phyloP scores from a whole-genome alignment of 2,888 invertebrate genomes.

The Cephalotes varians region DNA sequence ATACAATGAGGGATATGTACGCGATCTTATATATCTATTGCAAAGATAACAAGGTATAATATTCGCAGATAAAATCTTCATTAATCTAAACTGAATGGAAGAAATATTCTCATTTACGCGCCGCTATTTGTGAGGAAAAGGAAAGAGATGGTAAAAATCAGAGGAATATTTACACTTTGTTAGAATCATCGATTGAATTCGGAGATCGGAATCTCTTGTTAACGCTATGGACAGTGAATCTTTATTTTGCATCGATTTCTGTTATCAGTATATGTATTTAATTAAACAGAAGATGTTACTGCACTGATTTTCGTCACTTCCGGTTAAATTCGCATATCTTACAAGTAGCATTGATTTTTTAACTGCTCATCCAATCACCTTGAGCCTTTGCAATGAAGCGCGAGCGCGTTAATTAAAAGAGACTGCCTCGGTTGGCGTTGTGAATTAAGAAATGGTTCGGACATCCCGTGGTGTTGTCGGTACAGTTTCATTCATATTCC shows the following conservation, averaged over 20 bases:
- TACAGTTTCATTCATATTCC: conserved; percentile 1
- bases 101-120: not conserved
- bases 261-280: conserved; percentile 42
- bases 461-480: conserved; percentile 37
- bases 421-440: not conserved
- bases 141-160: not conserved
- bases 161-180: not conserved
- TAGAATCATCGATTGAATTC: not conserved
- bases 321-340: not conserved
- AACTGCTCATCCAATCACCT: conserved; percentile 64
- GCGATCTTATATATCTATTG: not conserved
- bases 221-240: conserved; percentile 57
- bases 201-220: conserved; percentile 60
- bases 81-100: conserved; percentile 14
- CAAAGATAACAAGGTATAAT: conserved; percentile 13
- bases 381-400: conserved; percentile 10
- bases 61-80: not conserved
- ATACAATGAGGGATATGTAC: not conserved
- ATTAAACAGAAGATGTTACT: conserved; percentile 56
- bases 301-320: conserved; percentile 58
- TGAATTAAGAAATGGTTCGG: conserved; percentile 52
- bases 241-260: conserved; percentile 32
- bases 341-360: conserved; percentile 14
- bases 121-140: not conserved
- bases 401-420: conserved; percentile 61